A percentile compares a stretch with the other conserved stretches of the same genome.
phyloP scores from a whole-genome alignment of 1,140 invertebrate species.

The Bombus fervidus region DNA sequence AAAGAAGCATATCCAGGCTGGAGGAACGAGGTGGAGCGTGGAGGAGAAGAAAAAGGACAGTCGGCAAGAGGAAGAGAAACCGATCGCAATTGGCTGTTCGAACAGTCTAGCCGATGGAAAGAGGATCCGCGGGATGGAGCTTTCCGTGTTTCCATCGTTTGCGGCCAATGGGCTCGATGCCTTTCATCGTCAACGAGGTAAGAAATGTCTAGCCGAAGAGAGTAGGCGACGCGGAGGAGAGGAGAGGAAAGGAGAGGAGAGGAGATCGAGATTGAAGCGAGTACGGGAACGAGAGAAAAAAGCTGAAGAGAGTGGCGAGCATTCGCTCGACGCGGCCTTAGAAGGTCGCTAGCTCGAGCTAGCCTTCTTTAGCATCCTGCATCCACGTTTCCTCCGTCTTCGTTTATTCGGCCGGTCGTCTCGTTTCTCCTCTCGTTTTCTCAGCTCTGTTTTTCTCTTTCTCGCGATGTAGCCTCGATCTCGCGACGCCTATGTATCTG shows the following conservation, averaged over 20 bases:
- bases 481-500: constrained; percentile 50
- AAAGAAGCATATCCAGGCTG: too few species aligned
- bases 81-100: constrained; percentile 1
- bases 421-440: background rate
- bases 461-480: constrained; percentile 6
- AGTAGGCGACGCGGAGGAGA: constrained; percentile 49
- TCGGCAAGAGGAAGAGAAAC: background rate
- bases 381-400: constrained; percentile 22
- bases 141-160: constrained; percentile 46
- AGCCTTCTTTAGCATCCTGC: constrained; percentile 74
- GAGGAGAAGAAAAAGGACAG: background rate
- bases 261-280: constrained; percentile 9
- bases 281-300: constrained; percentile 60
- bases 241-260: background rate
- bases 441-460: constrained; percentile 22
- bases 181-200: constrained; percentile 63
- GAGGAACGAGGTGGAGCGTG: too few species aligned
- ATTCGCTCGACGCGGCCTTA: constrained; percentile 73
- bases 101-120: constrained; percentile 5
- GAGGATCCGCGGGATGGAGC: constrained; percentile 41
- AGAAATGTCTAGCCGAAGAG: constrained; percentile 57
- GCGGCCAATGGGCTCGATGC: constrained; percentile 52
- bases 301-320: constrained; percentile 65
- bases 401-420: background rate
- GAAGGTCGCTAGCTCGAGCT: constrained; percentile 75